Base-by-base conservation (phyloP, 2,888 invertebrate species). In the Phoronis australis region DNA sequence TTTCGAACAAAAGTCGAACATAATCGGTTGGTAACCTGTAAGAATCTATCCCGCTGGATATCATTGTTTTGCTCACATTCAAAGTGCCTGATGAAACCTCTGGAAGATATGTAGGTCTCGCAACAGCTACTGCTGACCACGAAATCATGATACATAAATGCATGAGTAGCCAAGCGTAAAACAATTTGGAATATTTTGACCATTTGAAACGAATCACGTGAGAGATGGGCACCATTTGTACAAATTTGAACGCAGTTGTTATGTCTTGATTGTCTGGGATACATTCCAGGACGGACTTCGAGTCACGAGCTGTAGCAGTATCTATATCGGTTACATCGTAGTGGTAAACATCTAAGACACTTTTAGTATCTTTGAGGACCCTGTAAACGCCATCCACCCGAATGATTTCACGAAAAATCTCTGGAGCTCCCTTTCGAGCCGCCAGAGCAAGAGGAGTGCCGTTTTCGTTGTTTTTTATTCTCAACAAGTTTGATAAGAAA, bases 251-350 rank as follows among this genome's bases (percentile, higher is more conserved):
- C 1, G 63, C 63, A 20, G 57, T n/a, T n/a, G n/a, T 50, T 23
- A 50, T 42, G 31, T 9, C 9, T 31, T 31, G 9, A 31, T 31
- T 15, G 15, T 12, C 9, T 31, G 31, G 31, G 15, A 64, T 60
- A 43, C 56, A 62, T 50, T 66, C 64, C 3, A 66, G 45, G 31
- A 64, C 55, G 1, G 62, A 61, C 45, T 58, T 58, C n/a, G 50
- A 47, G 6, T 49, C 31, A 31, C 31, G 31, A 31, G 15, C 31
- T 31, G 31, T n/a, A n/a, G n/a, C 31, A 31, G 9, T 60, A 46
- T 66, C 65, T 21, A 66, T 62, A 45, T 66, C 66, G 3, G 65
- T 62, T 20, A 66, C 59, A 45, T 66, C 66, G 47, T 59, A 63
- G 22, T 56, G 48, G 25, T 62, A 60, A n/a, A 57, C 51, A 45